Evolutionary conservation across 1,140 invertebrate genomes (phyloP).

Genomic region (Palaemon carinicauda): DNA sequence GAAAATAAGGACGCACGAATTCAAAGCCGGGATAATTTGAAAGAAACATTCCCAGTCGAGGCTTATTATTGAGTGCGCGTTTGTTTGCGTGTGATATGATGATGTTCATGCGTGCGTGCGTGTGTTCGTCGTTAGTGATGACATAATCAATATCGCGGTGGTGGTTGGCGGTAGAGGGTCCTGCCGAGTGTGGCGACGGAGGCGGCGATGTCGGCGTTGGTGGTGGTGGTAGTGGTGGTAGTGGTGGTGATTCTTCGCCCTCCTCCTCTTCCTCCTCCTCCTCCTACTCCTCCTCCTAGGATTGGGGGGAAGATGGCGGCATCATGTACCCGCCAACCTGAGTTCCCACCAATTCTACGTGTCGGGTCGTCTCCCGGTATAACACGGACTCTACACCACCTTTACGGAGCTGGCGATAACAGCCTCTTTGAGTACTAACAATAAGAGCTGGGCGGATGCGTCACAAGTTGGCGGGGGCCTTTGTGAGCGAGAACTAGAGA

Average conservation of each 20-base stretch:
- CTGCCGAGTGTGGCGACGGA: not conserved
- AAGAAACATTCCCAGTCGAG: too few species aligned
- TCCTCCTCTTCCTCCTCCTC: not conserved
- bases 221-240: not conserved
- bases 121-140: slow-evolving; percentile 20
- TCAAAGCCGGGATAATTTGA: too few species aligned
- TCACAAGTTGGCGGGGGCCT: slow-evolving; percentile 9
- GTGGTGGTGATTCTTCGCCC: not conserved
- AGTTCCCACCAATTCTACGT: slow-evolving; percentile 22
- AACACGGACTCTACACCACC: slow-evolving; percentile 24
- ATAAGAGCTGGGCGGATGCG: slow-evolving; percentile 15
- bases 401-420: not conserved
- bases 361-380: not conserved
- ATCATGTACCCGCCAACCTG: slow-evolving; percentile 35
- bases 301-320: slow-evolving; percentile 6
- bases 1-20: too few species aligned
- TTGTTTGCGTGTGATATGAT: not conserved
- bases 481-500: too few species aligned
- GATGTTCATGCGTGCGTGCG: not conserved
- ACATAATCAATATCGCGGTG: slow-evolving; percentile 48
- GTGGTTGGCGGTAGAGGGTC: slow-evolving; percentile 1
- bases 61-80: not conserved
- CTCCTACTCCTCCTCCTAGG: not conserved
- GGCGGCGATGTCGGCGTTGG: not conserved
- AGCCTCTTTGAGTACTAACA: slow-evolving; percentile 38